Conservation (phyloP, 2,797 vertebrate species). For the Cirrhinus mrigala region DNA sequence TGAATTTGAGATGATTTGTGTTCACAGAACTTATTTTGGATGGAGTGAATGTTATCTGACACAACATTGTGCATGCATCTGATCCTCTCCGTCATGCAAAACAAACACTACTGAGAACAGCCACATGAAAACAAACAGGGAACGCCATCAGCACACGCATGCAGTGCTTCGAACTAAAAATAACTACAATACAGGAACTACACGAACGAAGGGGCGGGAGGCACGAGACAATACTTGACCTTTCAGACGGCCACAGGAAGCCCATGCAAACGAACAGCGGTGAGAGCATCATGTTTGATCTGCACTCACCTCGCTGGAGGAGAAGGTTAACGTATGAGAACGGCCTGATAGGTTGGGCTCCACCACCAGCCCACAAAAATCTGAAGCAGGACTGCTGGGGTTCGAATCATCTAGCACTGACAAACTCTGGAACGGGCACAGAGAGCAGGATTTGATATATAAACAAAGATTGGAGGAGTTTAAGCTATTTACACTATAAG, state of each 20-base stretch:
- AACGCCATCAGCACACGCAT: background rate
- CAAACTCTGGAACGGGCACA: slow-evolving; percentile 91
- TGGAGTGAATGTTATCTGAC: background rate
- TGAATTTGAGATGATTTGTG: background rate
- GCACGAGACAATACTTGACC: slow-evolving; percentile 24
- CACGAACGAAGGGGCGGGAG: background rate
- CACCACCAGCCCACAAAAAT: slow-evolving; percentile 91
- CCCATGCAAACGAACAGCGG: background rate
- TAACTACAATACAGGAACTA: slow-evolving; percentile 13
- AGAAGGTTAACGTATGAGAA: slow-evolving; percentile 95
- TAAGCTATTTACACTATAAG: background rate
- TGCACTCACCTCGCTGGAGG: slow-evolving; percentile 94
- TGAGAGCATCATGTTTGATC: slow-evolving; percentile 5
- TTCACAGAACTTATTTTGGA: background rate
- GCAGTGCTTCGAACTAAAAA: slow-evolving; percentile 17
- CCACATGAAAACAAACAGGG: background rate
- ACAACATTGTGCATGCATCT: background rate
- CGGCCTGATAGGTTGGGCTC: slow-evolving; percentile 94
- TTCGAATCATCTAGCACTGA: slow-evolving; percentile 94
- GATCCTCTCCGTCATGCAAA: background rate
- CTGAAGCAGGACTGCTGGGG: slow-evolving; percentile 88
- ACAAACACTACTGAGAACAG: background rate
- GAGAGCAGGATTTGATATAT: slow-evolving; percentile 85
- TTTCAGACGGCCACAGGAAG: slow-evolving; percentile 6
- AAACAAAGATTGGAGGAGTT: slow-evolving; percentile 55